Evolutionary conservation across 2,888 invertebrate genomes (phyloP).

Genomic region (Clanis bilineata): DNA sequence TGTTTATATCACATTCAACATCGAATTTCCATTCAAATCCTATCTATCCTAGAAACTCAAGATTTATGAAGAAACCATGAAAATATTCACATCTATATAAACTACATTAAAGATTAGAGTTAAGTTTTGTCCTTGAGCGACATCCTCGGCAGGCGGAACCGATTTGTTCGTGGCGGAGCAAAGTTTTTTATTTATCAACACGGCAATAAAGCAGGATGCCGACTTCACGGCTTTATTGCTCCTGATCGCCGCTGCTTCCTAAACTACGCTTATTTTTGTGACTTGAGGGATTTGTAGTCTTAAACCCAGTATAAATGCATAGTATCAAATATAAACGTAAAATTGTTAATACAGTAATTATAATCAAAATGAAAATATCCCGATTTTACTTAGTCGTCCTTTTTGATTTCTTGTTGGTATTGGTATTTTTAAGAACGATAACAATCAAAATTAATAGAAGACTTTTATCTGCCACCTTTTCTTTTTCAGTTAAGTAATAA

Average conservation of each 20-base stretch:
- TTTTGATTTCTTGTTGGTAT: no score
- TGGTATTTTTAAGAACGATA: neutral
- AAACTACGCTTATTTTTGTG: slow-evolving; percentile 2
- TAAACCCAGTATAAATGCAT: no score
- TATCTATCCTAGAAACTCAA: no score
- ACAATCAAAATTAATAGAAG: no score
- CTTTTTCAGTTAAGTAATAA: neutral
- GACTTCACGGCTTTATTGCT: slow-evolving; percentile 72
- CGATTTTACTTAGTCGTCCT: no score
- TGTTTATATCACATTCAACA: slow-evolving; percentile 21
- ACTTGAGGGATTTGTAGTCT: neutral
- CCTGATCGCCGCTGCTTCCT: slow-evolving; percentile 66
- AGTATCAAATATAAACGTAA: no score
- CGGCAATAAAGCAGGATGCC: slow-evolving; percentile 74
- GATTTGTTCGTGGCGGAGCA: slow-evolving; percentile 53
- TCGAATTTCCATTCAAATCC: no score
- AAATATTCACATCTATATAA: slow-evolving; percentile 9
- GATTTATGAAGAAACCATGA: neutral
- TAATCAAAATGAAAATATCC: no score
- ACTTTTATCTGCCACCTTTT: neutral
- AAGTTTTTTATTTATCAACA: slow-evolving; percentile 61
- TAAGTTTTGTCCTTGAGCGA: slow-evolving; percentile 75
- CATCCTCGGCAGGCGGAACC: slow-evolving; percentile 76
- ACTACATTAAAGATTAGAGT: slow-evolving; percentile 37
- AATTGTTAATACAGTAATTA: no score